These are phyloP conservation scores for Hypsopygia costalis DNA, from an alignment of 2,888 invertebrate species.

Conservation along the genomic window DNA sequence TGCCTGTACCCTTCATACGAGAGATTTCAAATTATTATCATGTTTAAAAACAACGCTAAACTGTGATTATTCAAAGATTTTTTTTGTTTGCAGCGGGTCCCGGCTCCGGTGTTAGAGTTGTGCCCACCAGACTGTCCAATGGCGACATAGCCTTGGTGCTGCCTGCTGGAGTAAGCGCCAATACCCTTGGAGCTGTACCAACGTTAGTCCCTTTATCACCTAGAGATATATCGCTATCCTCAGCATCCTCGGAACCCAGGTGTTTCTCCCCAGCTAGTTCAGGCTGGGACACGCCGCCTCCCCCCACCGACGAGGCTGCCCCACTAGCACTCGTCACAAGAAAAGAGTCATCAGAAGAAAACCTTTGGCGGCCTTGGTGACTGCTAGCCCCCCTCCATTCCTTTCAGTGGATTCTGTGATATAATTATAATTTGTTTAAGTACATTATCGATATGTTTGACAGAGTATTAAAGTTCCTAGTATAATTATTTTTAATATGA, in stretches of 20 bases:
- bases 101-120: conserved; percentile 86
- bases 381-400: conserved; percentile 30
- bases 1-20: too few species aligned
- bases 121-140: conserved; percentile 90
- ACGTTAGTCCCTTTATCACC: conserved; percentile 88
- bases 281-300: conserved; percentile 68
- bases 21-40: too few species aligned
- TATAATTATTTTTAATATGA: conserved; percentile 13
- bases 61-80: conserved; percentile 2
- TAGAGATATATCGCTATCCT: conserved; percentile 86
- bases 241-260: conserved; percentile 82
- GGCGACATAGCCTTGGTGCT: conserved; percentile 91
- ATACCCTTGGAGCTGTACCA: conserved; percentile 80
- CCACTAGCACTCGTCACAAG: conserved; percentile 89
- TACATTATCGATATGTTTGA: conserved; percentile 18
- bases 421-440: conserved; percentile 22
- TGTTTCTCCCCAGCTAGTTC: conserved; percentile 82
- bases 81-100: conserved; percentile 86
- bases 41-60: too few species aligned
- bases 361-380: conserved; percentile 92
- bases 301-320: conserved; percentile 56
- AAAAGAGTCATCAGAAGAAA: conserved; percentile 83
- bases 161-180: conserved; percentile 82
- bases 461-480: conserved; percentile 53
- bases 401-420: conserved; percentile 38